Conservation (phyloP, 2,797 vertebrate genomes). For the Harpagifer antarcticus region DNA sequence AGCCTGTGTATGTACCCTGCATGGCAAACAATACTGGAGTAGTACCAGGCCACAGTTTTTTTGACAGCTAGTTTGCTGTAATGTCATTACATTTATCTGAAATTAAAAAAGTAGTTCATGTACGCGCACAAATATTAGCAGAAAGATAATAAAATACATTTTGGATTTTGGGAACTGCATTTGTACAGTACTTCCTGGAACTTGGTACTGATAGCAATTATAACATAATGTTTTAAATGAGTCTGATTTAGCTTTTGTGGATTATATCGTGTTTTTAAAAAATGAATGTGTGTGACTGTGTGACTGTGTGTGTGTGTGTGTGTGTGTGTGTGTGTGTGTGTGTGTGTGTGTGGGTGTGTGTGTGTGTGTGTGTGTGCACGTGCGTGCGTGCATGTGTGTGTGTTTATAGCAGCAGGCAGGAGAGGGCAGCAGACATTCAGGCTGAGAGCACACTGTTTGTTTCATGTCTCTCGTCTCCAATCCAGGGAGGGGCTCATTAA, state of each 20-base stretch:
- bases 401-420: slow-evolving; percentile 61
- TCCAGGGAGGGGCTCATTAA: slow-evolving; percentile 70
- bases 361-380: slow-evolving; percentile 40
- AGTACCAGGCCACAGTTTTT: neutral
- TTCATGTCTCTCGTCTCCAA: slow-evolving; percentile 57
- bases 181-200: too few species aligned
- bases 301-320: neutral
- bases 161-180: too few species aligned
- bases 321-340: slow-evolving; percentile 17
- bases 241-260: slow-evolving; percentile 33
- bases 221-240: neutral
- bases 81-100: neutral
- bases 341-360: slow-evolving; percentile 21
- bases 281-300: too few species aligned
- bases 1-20: neutral
- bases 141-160: neutral
- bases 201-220: too few species aligned
- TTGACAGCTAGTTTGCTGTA: neutral
- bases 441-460: slow-evolving; percentile 48
- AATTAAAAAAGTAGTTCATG: neutral
- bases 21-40: neutral
- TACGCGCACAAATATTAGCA: neutral
- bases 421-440: slow-evolving; percentile 75
- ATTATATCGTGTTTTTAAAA: too few species aligned
- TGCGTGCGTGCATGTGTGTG: slow-evolving; percentile 16